Evolutionary conservation across 1,140 invertebrate species (phyloP), one percentile per base, ranked within the genome.

Genomic region (Brevipalpus yothersi): DNA sequence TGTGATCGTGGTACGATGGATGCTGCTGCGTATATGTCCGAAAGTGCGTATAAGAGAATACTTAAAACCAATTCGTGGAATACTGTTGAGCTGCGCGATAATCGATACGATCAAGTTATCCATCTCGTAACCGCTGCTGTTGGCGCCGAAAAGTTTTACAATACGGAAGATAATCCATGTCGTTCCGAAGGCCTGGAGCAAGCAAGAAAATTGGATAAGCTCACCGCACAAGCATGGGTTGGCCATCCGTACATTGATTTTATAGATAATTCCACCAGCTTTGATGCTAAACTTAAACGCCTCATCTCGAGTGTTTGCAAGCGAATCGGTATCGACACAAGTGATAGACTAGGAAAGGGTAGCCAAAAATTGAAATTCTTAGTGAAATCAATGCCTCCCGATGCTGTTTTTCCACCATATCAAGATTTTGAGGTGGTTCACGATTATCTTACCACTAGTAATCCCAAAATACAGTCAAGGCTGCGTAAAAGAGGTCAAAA

Each of bases 191-290:
- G 84, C 58, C 76, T 95, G 2, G 84, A 82, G 60, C 66, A 90
- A 58, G 89, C 91, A 10, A 75, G 83, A 54, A 79, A 88, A 67
- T 70, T 94, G 58, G 92, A 97, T 70, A 79, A 82, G 65, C 86
- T 87, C 65, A 89, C 89, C 2, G 87, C 89, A 4, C 82, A 89
- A 10, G 86, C 91, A 54, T 69, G 69, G 68, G 81, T 96, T 58
- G 94, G 94, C 0, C 94, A 99, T 77, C 94, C 94, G 0, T 98
- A 97, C 69, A 94, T 95, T 70, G 94, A 98, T 76, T 89, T 99
- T 0, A 91, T 98, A 63, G 94, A 98, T 70, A 97, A 57, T 72
- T 87, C 84, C 0, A 87, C 86, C 7, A 87, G 93, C 68, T 98
- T 99, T 74, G 91, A 98, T 68, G 80, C 83, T 11, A 99, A 99